Evolutionary conservation across 1,140 invertebrate genomes (phyloP), one percentile per base, ranked within the genome.

Genomic region (Brachionus manjavacas): DNA sequence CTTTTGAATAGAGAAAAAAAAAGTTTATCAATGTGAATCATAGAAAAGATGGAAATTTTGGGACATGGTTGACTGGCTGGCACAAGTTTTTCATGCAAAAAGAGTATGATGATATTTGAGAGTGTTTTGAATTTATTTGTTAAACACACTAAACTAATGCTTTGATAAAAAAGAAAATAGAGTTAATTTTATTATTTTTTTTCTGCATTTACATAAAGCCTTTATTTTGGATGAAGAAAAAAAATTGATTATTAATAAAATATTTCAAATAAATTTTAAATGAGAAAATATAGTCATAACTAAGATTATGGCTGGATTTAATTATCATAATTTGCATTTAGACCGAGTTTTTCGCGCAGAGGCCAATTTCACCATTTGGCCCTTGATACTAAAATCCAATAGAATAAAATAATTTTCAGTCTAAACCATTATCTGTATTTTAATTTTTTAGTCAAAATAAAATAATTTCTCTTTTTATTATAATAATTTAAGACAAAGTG

Each of bases 221-320:
- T 55, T 55, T 55, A 14, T 49, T 55, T 55, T 55, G 11, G 31
- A 68, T 28, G 31, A 68, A 68, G 31, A 28, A n/a, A 14, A 68
- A 68, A 72, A 72, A 72, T 72, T 72, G 68, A 72, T 72, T 72
- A 72, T 72, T 72, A 72, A 39, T 39, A 72, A 72, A 72, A 39
- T 39, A 39, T 39, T 39, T 39, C 23, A 68, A 68, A 68, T 12
- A 68, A 68, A 72, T 72, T 39, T 72, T 72, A 39, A 72, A 72
- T 39, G 52, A 55, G 52, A 68, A 68, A 72, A 72, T n/a, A 41
- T 72, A 72, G 68, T 72, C 68, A 72, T 72, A 35, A 35, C 28
- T 20, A 35, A 68, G 64, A 68, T 68, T 68, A 68, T 68, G 23
- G 20, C 16, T 68, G 68, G 68, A 72, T 72, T 72, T 72, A 72